Evolutionary conservation across 2,797 vertebrate genomes (phyloP), one percentile per base, ranked within the genome.

Genomic region (Lacerta bilineata): DNA sequence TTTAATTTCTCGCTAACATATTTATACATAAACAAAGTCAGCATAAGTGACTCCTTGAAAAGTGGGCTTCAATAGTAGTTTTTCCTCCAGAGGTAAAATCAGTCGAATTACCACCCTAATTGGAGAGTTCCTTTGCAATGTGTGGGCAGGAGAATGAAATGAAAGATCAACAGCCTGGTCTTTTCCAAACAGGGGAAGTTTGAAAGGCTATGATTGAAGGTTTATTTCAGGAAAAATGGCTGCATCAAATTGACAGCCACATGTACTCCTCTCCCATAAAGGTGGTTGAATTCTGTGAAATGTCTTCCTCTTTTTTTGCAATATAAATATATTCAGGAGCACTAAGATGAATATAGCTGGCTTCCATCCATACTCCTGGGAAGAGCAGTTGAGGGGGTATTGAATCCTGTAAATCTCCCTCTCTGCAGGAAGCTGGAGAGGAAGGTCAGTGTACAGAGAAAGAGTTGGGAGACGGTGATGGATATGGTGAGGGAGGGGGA

Each of bases 171-270:
- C 77, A 43, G 3, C 80, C 59, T 46, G 36, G 27, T 46, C 80
- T 71, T 90, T 88, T 82, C 76, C 64, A 88, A 77, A 68, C 66
- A 81, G 20, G n/a, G 61, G 69, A 84, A 69, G 29, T 88, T 85
- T 77, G 83, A 81, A 77, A 77, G 13, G 64, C 66, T 83, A 79
- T 41, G 68, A 74, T 72, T 80, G n/a, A 50, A 86, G 69, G 80
- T 89, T 88, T 87, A 83, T 78, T 86, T 88, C 87, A 79, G 68
- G 75, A 86, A 74, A 59, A 80, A 61, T 2, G 27, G 46, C 68
- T 64, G 20, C 33, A 64, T 85, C 88, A 88, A 88, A 78, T 78
- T 82, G 84, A 68, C 84, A 69, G 13, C 80, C 13, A 64, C 41
- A 72, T 75, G 69, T 66, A 36, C 39, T 90, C 76, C 25, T 43